Conservation (phyloP, 2,113 vertebrate species). For the Leptocoma aspasia region DNA sequence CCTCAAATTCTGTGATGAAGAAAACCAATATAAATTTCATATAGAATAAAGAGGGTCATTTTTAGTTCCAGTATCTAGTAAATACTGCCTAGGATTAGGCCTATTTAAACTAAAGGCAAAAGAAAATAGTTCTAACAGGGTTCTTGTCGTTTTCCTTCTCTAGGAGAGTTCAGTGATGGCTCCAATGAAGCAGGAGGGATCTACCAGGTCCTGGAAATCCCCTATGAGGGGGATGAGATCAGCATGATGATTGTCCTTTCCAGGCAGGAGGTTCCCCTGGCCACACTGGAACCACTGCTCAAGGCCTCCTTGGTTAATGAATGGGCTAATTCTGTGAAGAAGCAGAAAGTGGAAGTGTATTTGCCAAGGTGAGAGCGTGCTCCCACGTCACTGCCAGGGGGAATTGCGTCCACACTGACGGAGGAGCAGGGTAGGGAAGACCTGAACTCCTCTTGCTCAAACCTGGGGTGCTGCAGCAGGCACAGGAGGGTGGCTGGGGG, state of each 20-base stretch:
- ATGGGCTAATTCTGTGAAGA: slow-evolving; percentile 95
- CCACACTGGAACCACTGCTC: slow-evolving; percentile 88
- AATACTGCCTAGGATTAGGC: not conserved
- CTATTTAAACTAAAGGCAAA: not conserved
- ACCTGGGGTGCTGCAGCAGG: not conserved
- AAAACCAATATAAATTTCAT: not conserved
- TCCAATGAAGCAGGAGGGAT: slow-evolving; percentile 95
- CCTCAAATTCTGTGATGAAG: not conserved
- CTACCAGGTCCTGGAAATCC: slow-evolving; percentile 97
- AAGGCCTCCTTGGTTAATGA: slow-evolving; percentile 91
- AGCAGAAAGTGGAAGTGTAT: slow-evolving; percentile 96
- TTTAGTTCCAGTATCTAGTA: not conserved
- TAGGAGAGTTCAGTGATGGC: slow-evolving; percentile 98
- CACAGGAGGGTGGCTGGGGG: not conserved
- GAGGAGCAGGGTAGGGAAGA: not conserved
- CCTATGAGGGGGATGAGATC: slow-evolving; percentile 91
- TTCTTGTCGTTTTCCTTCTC: not conserved
- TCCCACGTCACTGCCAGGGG: rapidly evolving
- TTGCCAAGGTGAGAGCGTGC: slow-evolving; percentile 83
- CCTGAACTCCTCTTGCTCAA: not conserved
- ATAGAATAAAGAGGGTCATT: not conserved
- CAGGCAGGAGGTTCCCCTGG: slow-evolving; percentile 93
- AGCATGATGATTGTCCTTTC: slow-evolving; percentile 95
- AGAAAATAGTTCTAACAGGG: not conserved
- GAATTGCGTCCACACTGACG: not conserved